Percentiles rank a stretch among this genome's conserved stretches.
Conservation (phyloP, 2,113 vertebrate species). For the Phaetusa simplex region DNA sequence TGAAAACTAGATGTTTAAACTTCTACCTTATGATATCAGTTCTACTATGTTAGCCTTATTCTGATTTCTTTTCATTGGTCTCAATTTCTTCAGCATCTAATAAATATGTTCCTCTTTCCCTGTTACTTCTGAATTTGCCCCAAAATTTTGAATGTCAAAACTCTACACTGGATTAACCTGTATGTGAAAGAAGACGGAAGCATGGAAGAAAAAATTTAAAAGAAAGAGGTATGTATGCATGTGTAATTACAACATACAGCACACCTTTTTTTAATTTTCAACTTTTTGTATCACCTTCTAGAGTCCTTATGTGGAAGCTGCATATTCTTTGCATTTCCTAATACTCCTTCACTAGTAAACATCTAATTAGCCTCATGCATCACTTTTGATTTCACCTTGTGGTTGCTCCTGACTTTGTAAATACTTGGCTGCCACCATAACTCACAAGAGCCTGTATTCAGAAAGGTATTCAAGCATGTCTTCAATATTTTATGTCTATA, state of each 20-base stretch:
- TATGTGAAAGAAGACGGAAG: neutral
- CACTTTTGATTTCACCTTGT: neutral
- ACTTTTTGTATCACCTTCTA: neutral
- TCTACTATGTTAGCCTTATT: neutral
- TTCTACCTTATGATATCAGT: neutral
- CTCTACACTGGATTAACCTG: neutral
- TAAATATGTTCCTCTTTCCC: neutral
- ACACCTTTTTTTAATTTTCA: neutral
- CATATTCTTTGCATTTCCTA: neutral
- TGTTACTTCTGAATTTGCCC: neutral
- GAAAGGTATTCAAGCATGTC: neutral
- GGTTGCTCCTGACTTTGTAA: neutral
- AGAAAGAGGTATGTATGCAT: neutral
- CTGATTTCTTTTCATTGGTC: neutral
- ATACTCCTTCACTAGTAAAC: neutral
- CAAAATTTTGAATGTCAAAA: neutral
- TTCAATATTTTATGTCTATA: neutral
- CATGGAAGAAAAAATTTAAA: neutral
- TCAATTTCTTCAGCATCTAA: neutral
- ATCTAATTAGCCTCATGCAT: neutral
- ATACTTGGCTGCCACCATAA: neutral
- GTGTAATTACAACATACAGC: neutral
- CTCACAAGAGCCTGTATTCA: neutral
- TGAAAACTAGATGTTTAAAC: neutral
- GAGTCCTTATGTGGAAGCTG: neutral